Base-by-base conservation (phyloP, 2,888 invertebrate species). In the Diaphora mendica region DNA sequence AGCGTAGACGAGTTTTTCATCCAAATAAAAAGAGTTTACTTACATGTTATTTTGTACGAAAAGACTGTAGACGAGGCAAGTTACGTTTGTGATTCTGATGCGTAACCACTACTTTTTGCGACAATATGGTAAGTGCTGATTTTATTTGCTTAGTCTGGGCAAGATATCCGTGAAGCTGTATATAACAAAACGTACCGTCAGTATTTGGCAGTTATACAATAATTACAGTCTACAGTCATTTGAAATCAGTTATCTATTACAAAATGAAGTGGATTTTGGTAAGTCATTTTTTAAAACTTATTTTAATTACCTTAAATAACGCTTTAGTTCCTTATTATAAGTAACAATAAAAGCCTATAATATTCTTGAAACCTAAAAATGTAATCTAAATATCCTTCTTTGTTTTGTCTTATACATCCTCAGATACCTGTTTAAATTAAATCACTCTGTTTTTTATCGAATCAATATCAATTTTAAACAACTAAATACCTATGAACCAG, bases 241-340 rank as follows among this genome's bases (percentile, higher is more conserved):
- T 33, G 67, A 35, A 26, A 17, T 20, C 20, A 42, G 59, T 69
- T 42, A 7, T 62, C 26, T 20, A 23, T 26, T 70, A 33, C 30
- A 64, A 64, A 51, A 70, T 70, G 70, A 70, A 70, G 70, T 70
- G 64, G 64, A 48, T 70, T 70, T 64, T 70, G 70, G 70, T 70
- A 70, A 70, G 64, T 48, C 11, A 44, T 20, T 8, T 42, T 20
- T 20, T 1, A 39, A 65, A 65, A 65, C 39, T 9, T 13, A n/a
- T 30, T 23, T 20, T 51, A 51, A 7, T 15, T 30, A 3, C 15
- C 26, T 59, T 59, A 15, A 15, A 26, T 26, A 11, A 55, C 15
- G 26, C 15, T 26, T 26, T 13, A 26, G 15, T 15, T 26, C 15
- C 4, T 3, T 26, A 0, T 15, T 26, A 55, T n/a, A 11, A 55